These are phyloP conservation scores for Chrysochloris asiatica DNA, from an alignment of 2,113 vertebrate species.

Conservation along the genomic window DNA sequence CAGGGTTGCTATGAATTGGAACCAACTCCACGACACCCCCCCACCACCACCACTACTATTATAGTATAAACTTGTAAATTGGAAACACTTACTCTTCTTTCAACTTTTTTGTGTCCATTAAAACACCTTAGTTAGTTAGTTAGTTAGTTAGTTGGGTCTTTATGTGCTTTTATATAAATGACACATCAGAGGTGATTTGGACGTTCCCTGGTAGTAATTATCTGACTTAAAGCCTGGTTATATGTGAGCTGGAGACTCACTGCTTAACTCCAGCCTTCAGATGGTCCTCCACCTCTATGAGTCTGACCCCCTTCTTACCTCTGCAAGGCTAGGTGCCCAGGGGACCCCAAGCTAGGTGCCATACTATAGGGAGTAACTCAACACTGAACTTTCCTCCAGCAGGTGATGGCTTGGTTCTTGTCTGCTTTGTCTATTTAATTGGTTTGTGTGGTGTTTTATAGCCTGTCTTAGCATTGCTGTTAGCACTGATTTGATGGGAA, in stretches of 20 bases:
- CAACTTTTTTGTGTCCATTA: too few species aligned
- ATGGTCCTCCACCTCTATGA: neutral
- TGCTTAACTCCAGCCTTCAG: neutral
- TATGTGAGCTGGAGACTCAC: neutral
- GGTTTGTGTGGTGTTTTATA: neutral
- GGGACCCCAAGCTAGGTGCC: neutral
- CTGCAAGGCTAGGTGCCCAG: neutral
- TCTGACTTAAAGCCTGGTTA: neutral
- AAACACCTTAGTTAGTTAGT: too few species aligned
- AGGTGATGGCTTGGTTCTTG: neutral
- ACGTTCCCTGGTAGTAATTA: neutral
- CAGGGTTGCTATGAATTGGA: too few species aligned
- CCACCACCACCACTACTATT: too few species aligned
- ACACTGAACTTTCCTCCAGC: too few species aligned
- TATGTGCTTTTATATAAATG: neutral
- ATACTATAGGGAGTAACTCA: neutral
- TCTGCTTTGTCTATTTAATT: neutral
- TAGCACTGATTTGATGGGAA: neutral
- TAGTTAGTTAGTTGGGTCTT: neutral
- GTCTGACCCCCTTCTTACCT: too few species aligned
- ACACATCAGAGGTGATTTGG: neutral
- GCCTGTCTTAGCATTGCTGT: neutral
- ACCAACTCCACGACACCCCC: too few species aligned
- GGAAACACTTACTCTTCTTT: conserved; percentile 15
- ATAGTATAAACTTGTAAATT: conserved; percentile 1